Conservation (phyloP, 2,888 invertebrate genomes). For the Plutella xylostella region DNA sequence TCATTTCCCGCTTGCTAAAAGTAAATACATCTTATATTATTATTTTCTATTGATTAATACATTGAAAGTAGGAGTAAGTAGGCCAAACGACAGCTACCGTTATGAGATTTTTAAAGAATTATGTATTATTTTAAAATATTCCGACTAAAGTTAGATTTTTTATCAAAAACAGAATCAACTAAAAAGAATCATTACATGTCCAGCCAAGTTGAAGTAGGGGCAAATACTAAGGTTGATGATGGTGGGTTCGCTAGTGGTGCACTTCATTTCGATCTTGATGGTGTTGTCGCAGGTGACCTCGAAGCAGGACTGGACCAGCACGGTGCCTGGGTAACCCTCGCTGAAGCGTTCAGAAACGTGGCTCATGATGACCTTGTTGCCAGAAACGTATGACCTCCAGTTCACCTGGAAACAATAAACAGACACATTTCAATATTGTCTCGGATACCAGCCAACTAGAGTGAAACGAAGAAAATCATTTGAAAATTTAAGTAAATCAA, state of each 20-base stretch:
- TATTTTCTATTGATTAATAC: too few relatives aligned
- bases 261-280: constrained; percentile 80
- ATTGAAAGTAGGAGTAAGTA: too few relatives aligned
- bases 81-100: too few relatives aligned
- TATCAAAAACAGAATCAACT: too few relatives aligned
- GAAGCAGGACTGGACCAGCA: constrained; percentile 78
- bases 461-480: too few relatives aligned
- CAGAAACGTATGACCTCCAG: constrained; percentile 75
- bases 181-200: constrained; percentile 81
- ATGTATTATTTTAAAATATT: too few relatives aligned
- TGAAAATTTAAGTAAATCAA: neutral
- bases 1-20: constrained; percentile 71
- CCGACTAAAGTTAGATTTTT: too few relatives aligned
- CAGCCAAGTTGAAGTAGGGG: constrained; percentile 92
- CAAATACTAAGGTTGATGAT: constrained; percentile 90
- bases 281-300: constrained; percentile 79
- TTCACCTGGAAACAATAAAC: constrained; percentile 68
- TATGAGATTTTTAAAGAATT: too few relatives aligned
- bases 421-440: too few relatives aligned
- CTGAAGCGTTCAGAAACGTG: constrained; percentile 83
- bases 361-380: constrained; percentile 75
- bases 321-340: constrained; percentile 90
- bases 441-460: too few relatives aligned
- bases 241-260: constrained; percentile 82
- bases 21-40: neutral